Evolutionary conservation across 2,113 vertebrate species (phyloP), one percentile per base, ranked within the genome.

Genomic region (Sinocyclocheilus grahami): DNA sequence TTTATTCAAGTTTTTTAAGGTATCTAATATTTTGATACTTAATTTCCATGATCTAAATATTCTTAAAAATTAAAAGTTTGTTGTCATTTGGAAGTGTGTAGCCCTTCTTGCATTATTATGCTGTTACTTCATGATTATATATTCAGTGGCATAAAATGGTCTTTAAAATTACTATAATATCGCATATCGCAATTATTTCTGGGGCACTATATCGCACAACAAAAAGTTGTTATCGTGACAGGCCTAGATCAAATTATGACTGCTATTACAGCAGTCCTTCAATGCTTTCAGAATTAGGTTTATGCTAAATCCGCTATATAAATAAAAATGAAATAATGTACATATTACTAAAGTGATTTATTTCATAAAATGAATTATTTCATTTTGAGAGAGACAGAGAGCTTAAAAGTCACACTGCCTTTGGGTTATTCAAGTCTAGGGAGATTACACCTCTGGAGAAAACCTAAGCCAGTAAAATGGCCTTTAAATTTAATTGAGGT

Each of bases 401-500:
- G 46, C 91, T 89, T 91, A 91, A 91, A 92, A 91, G 90, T 93
- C 91, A 92, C 91, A 87, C 91, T 93, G 93, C 93, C 90, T 91
- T 87, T 85, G 90, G 93, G 93, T 93, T 91, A 91, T 63, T 71
- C 87, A 84, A 89, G 88, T 94, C 77, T 92, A 91, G 92, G 89
- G 85, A 91, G 92, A 93, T 92, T 91, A 91, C 92, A 90, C 89
- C 91, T 89, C 91, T 86, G 81, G 92, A 91, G 92, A 86, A 92
- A 91, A 87, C 90, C 89, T 74, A 78, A 89, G 87, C 89, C 90
- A 87, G 90, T 89, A 92, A 91, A 93, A 92, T 85, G 82, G 91
- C 91, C 90, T 92, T 91, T 92, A 92, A 92, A 92, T 93, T 93
- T 93, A 95, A 95, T 93, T 92, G 92, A 93, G 91, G 92, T 92